phyloP scores from a whole-genome alignment of 2,113 vertebrate genomes.

The Silurus asotus region DNA sequence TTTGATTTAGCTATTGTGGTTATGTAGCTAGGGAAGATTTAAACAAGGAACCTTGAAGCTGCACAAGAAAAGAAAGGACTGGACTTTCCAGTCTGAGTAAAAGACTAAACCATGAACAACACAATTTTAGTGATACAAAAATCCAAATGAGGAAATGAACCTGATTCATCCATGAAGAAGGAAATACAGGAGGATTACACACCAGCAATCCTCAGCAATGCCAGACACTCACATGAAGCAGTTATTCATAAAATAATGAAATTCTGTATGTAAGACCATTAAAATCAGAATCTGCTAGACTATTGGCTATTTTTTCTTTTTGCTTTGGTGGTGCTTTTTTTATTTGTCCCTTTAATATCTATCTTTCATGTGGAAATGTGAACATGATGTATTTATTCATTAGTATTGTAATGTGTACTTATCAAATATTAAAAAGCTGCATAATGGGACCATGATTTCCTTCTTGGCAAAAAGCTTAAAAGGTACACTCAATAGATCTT shows the following conservation, averaged over 20 bases:
- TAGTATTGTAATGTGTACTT: too few species aligned
- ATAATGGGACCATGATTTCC: neutral
- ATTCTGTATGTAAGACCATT: neutral
- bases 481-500: neutral
- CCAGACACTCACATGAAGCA: constrained; percentile 13
- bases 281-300: neutral
- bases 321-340: neutral
- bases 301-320: neutral
- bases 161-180: constrained; percentile 42
- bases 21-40: neutral
- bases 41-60: constrained; percentile 4
- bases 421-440: neutral
- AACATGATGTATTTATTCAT: neutral
- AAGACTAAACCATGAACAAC: neutral
- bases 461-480: neutral
- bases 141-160: constrained; percentile 43
- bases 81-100: constrained; percentile 32
- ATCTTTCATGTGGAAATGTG: neutral
- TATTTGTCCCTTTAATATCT: neutral
- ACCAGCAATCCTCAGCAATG: neutral
- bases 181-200: constrained; percentile 24
- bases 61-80: neutral
- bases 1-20: neutral
- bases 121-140: constrained; percentile 15
- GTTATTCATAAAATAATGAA: neutral